Conservation (phyloP, 2,797 vertebrate species). For the Oceanodroma leucorhoa region DNA sequence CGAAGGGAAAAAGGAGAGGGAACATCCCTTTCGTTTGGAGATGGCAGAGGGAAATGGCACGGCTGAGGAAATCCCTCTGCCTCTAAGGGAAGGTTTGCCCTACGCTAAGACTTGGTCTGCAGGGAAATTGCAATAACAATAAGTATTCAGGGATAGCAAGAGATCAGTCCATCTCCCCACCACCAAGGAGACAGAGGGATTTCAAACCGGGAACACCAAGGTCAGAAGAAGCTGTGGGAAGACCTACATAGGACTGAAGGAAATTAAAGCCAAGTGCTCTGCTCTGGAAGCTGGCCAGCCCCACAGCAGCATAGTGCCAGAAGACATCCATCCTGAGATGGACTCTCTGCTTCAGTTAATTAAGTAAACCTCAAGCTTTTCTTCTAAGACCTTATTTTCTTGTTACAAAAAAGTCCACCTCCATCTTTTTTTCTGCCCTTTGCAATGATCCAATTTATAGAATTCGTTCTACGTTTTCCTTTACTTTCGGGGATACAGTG, state of each 20-base stretch:
- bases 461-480: background rate
- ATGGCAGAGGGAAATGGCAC: background rate
- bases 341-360: background rate
- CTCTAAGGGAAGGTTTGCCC: background rate
- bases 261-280: background rate
- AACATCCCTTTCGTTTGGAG: background rate
- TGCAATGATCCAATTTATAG: background rate
- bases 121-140: background rate
- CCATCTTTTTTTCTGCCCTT: background rate
- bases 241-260: background rate
- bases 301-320: background rate
- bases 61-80: background rate
- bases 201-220: background rate
- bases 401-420: background rate
- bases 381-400: background rate
- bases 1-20: background rate
- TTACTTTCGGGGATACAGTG: background rate
- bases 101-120: background rate
- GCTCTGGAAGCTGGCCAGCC: background rate
- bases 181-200: background rate
- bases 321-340: background rate
- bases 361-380: background rate
- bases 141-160: background rate
- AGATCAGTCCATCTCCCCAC: background rate
- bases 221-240: background rate